phyloP scores from a whole-genome alignment of 2,797 vertebrate species.

The Hafferia zeledoni region DNA sequence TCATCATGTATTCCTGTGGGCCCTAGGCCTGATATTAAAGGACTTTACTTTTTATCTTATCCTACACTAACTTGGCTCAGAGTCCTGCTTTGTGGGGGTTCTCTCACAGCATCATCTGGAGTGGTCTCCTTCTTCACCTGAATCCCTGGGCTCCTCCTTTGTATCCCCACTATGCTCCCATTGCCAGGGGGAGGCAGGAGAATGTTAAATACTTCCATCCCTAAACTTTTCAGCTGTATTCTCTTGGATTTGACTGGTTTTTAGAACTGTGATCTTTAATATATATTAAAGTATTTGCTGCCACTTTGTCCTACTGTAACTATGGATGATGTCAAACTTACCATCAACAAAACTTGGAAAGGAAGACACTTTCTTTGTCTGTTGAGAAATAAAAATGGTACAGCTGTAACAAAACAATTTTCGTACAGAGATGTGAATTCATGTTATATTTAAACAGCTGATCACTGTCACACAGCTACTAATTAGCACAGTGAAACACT shows the following conservation, averaged over 20 bases:
- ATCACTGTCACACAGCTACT: background rate
- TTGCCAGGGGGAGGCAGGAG: background rate
- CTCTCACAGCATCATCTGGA: background rate
- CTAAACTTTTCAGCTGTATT: background rate
- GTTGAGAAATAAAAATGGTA: constrained; percentile 72
- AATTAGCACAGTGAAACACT: background rate
- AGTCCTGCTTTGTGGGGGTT: too few relatives aligned
- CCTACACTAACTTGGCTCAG: too few relatives aligned
- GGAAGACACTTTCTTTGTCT: constrained; percentile 92
- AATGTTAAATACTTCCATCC: background rate
- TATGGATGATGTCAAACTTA: constrained; percentile 75
- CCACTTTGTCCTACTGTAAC: background rate
- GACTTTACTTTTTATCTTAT: too few relatives aligned
- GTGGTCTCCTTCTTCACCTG: background rate
- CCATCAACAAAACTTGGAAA: constrained; percentile 99
- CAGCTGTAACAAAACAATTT: background rate
- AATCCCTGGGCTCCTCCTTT: background rate
- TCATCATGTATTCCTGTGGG: too few relatives aligned
- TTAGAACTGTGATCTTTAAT: background rate
- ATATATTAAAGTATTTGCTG: background rate
- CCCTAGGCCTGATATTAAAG: too few relatives aligned
- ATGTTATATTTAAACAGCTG: background rate
- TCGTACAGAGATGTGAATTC: background rate
- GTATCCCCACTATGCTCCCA: background rate
- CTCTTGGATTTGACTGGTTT: background rate